Percentiles rank a stretch among this genome's conserved stretches.
Conservation (phyloP, 2,888 invertebrate species). For the Venustoraphidia nigricollis region DNA sequence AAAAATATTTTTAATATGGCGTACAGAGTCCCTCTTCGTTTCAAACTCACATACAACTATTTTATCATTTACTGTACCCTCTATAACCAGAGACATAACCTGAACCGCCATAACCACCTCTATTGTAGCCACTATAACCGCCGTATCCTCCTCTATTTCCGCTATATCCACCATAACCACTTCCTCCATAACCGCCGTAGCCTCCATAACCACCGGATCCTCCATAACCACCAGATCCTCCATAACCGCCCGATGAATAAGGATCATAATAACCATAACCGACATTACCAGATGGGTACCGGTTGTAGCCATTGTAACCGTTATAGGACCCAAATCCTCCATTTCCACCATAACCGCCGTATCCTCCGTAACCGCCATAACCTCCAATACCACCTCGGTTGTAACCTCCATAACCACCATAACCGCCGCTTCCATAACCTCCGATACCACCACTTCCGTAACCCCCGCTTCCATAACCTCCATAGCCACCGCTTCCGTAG, state of each 20-base stretch:
- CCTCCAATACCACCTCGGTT: conserved; percentile 5
- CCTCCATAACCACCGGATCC: neutral
- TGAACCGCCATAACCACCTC: neutral
- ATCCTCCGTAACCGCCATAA: conserved; percentile 28
- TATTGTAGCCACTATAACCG: neutral
- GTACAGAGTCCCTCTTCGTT: no score
- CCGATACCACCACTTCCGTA: no score
- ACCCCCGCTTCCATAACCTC: no score
- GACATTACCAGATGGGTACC: no score
- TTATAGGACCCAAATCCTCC: conserved; percentile 18
- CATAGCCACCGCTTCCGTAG: no score
- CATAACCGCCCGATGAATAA: conserved; percentile 34
- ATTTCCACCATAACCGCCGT: conserved; percentile 43
- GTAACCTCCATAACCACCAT: neutral
- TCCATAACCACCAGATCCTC: conserved; percentile 24
- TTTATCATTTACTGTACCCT: neutral
- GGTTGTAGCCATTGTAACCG: no score
- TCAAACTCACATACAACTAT: no score
- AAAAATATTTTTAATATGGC: no score
- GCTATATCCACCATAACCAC: neutral
- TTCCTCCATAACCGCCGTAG: neutral
- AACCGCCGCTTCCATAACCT: neutral
- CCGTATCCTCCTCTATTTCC: neutral
- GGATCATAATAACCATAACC: conserved; percentile 26
- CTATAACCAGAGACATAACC: neutral